These are phyloP conservation scores for Alethe castanea DNA, from an alignment of 2,113 vertebrate species.

Conservation along the genomic window DNA sequence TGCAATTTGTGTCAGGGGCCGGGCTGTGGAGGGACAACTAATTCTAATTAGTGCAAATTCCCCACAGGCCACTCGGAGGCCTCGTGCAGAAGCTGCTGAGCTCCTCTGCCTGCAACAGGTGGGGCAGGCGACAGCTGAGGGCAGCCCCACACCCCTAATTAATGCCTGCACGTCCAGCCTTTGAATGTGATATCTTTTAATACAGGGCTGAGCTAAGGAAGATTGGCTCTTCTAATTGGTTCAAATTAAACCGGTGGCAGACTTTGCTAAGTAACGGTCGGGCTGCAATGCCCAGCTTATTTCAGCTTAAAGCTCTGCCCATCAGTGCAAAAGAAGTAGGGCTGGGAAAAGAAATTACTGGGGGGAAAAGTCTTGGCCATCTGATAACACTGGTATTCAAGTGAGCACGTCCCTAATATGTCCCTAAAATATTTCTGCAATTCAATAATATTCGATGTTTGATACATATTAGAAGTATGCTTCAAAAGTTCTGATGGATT, in stretches of 20 bases:
- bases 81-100: conserved; percentile 62
- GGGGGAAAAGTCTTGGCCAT: conserved; percentile 36
- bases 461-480: background rate
- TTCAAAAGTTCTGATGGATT: conserved; percentile 28
- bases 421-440: conserved; percentile 10
- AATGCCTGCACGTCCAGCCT: conserved; percentile 66
- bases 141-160: conserved; percentile 78
- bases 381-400: conserved; percentile 54
- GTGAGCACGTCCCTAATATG: background rate
- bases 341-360: background rate
- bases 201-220: conserved; percentile 66
- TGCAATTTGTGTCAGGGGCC: conserved; percentile 85
- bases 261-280: conserved; percentile 51
- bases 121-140: conserved; percentile 75
- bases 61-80: conserved; percentile 74
- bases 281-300: conserved; percentile 17
- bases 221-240: conserved; percentile 75
- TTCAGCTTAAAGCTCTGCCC: conserved; percentile 40
- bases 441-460: background rate
- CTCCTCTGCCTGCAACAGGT: conserved; percentile 78
- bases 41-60: conserved; percentile 87
- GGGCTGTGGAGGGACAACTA: conserved; percentile 84
- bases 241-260: conserved; percentile 69
- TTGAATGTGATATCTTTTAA: conserved; percentile 73
- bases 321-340: conserved; percentile 12